These are phyloP conservation scores for Phasia obesa DNA, from an alignment of 2,888 invertebrate genomes.

Conservation along the genomic window DNA sequence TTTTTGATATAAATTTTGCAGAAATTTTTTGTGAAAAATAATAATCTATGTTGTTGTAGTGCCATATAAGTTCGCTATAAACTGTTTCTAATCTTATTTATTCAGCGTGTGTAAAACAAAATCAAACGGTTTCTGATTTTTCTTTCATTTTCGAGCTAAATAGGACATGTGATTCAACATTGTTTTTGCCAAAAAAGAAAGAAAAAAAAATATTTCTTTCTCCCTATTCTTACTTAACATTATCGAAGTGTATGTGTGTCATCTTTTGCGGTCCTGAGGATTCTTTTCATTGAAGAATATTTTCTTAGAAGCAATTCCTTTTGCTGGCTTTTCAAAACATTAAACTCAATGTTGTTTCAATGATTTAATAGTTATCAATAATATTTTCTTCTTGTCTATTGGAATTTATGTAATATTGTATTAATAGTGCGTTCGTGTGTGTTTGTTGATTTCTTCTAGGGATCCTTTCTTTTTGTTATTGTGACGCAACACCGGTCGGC, in stretches of 20 bases:
- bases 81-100: constrained; percentile 10
- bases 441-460: constrained; percentile 36
- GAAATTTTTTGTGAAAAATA: too few relatives aligned
- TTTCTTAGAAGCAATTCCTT: constrained; percentile 81
- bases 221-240: constrained; percentile 29
- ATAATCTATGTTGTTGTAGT: background rate
- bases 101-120: constrained; percentile 70
- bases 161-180: constrained; percentile 79
- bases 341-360: constrained; percentile 76
- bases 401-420: constrained; percentile 14
- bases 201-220: too few relatives aligned
- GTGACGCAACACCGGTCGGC: constrained; percentile 79
- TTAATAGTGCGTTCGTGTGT: background rate
- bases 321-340: constrained; percentile 81
- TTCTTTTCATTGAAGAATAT: constrained; percentile 34
- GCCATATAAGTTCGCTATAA: background rate
- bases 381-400: constrained; percentile 20
- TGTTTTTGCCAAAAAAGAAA: constrained; percentile 40
- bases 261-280: constrained; percentile 55
- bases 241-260: constrained; percentile 41
- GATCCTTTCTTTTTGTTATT: constrained; percentile 73
- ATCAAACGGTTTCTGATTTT: constrained; percentile 45
- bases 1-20: too few relatives aligned
- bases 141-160: constrained; percentile 45
- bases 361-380: constrained; percentile 62